Base-by-base conservation (phyloP, 2,113 vertebrate genomes). In the Rattus norvegicus region DNA sequence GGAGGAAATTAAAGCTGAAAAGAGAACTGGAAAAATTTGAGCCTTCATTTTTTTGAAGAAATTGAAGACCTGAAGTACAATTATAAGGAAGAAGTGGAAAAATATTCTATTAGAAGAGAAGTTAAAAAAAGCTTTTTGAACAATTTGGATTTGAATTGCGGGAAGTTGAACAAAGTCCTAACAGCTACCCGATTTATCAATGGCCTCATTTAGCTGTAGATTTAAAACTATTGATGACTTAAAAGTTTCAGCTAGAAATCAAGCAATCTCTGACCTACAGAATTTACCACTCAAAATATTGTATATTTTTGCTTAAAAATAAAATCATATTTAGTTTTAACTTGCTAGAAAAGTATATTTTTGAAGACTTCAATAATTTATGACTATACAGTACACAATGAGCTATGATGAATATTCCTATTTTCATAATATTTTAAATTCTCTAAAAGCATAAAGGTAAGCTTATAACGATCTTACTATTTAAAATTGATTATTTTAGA, bases 21-120 rank as follows among this genome's bases (percentile, higher is more conserved):
- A 98, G 96, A 95, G 99, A 99, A 97, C 98, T 99, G 87, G 98
- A 98, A 88, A 99, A 99, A 94, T 99, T 99, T 65, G 99, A 99
- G 97, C 99, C 99, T 12, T 98, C 98, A 0, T 99, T 99, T 97
- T 43, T 99, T 99, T 95, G 99, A 99, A 95, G 99, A 99, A 98
- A 98, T 99, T 4, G 99, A 99, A 96, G 99, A 99, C 96, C 97
- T 99, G 52, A 99, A 99, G 84, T 99, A 99, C 4, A 99, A 99
- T 98, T 99, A 99, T 95, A 99, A 99, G 4, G 86, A 99, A 96
- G 99, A 99, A 98, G 98, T 99, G 2, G 99, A 99, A 98, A 99
- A 99, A 99, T 98, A 98, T 99, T 69, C 81, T 99, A 63, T 98
- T 99, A 96, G 99, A 99, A 98, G 99, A 99, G 75, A 99, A 99